Evolutionary conservation across 1,140 invertebrate genomes (phyloP).

Genomic region (Dinoponera quadriceps): DNA sequence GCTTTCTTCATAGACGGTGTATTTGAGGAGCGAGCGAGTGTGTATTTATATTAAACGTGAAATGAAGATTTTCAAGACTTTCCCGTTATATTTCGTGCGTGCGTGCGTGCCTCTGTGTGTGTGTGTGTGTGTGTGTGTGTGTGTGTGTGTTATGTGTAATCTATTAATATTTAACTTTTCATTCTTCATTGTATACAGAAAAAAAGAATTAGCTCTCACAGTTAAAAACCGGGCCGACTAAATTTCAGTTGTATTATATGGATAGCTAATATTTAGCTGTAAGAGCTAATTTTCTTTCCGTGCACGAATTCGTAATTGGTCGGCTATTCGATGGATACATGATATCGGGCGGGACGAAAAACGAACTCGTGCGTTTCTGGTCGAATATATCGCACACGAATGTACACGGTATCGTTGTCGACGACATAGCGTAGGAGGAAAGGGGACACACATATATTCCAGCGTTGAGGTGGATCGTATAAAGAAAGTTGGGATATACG

Average conservation of each 20-base stretch:
- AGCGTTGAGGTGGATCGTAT: constrained; percentile 9
- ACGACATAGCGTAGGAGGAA: constrained; percentile 16
- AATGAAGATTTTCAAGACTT: constrained; percentile 4
- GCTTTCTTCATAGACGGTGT: background rate
- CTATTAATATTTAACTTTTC: too few species aligned
- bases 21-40: background rate
- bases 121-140: too few species aligned
- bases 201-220: too few species aligned
- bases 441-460: background rate
- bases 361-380: background rate
- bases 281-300: too few species aligned
- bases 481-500: constrained; percentile 37
- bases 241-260: too few species aligned
- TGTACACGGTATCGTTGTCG: background rate
- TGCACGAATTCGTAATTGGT: constrained; percentile 9
- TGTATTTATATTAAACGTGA: background rate
- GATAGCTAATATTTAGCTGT: too few species aligned
- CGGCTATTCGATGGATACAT: background rate
- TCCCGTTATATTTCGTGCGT: background rate
- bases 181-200: too few species aligned
- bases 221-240: too few species aligned
- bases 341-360: constrained; percentile 3
- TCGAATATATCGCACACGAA: background rate
- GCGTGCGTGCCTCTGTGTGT: too few species aligned
- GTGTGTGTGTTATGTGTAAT: too few species aligned